Percentiles rank a stretch among this genome's conserved stretches.
Conservation (phyloP, 1,140 invertebrate species). For the Penaeus japonicus region DNA sequence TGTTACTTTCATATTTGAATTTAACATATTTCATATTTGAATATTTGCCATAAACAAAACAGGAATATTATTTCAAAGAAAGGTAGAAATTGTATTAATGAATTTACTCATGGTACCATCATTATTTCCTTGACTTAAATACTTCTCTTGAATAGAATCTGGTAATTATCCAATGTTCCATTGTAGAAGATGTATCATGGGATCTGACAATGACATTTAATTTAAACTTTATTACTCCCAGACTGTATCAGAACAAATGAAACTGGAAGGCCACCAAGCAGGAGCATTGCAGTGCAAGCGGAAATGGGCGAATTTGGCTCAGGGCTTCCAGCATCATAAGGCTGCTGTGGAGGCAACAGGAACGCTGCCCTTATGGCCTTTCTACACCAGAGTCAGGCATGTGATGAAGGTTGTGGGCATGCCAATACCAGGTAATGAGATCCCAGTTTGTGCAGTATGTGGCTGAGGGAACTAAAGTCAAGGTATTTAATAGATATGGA, state of each 20-base stretch:
- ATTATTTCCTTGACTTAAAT: no score
- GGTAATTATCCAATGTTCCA: no score
- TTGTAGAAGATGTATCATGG: background rate
- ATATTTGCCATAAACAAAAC: no score
- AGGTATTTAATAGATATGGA: no score
- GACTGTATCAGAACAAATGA: slow-evolving; percentile 41
- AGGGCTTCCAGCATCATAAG: slow-evolving; percentile 16
- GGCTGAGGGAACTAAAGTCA: no score
- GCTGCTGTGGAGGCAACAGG: slow-evolving; percentile 30
- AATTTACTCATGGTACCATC: no score
- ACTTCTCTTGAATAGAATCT: no score
- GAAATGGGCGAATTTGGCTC: slow-evolving; percentile 7
- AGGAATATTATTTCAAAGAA: no score
- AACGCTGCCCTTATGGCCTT: slow-evolving; percentile 25
- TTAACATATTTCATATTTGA: no score
- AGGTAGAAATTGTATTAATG: no score
- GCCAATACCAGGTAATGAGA: background rate
- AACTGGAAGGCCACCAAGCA: slow-evolving; percentile 26
- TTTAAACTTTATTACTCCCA: background rate
- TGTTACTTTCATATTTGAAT: no score
- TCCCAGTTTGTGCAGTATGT: no score
- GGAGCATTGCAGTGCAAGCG: slow-evolving; percentile 8
- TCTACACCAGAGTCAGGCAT: slow-evolving; percentile 27
- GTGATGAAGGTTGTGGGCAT: slow-evolving; percentile 7
- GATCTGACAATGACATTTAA: background rate